A percentile compares a stretch with the other conserved stretches of the same genome.
Evolutionary conservation across 2,797 vertebrate genomes (phyloP).

Genomic region (Lacerta viridis): DNA sequence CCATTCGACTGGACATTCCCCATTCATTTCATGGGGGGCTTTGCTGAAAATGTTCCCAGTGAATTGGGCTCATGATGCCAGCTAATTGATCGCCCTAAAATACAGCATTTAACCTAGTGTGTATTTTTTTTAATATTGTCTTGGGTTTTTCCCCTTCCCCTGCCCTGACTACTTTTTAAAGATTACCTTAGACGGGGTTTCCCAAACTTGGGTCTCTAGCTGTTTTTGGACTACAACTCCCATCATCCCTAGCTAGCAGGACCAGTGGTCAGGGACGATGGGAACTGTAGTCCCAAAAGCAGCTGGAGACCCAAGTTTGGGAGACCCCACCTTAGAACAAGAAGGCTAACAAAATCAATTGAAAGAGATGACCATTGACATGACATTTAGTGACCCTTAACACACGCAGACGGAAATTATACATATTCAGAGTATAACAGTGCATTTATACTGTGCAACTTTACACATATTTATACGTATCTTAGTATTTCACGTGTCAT

Average conservation of each 20-base stretch:
- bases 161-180: slow-evolving; percentile 42
- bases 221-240: no score
- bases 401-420: no score
- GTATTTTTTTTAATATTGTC: background rate
- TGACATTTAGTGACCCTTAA: slow-evolving; percentile 11
- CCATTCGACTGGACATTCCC: slow-evolving; percentile 23
- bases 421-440: background rate
- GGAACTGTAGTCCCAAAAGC: no score
- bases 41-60: background rate
- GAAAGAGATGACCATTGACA: slow-evolving; percentile 38
- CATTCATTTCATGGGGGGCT: slow-evolving; percentile 47
- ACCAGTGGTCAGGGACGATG: no score
- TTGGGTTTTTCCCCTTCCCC: background rate
- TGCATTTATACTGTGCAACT: background rate
- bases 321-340: background rate
- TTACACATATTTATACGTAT: background rate
- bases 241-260: no score
- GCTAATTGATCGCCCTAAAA: background rate
- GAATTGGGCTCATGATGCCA: background rate
- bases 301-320: no score
- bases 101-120: slow-evolving; percentile 49
- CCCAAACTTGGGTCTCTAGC: no score
- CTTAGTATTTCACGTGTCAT: background rate
- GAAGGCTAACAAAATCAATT: slow-evolving; percentile 50
- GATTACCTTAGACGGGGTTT: background rate